phyloP scores from a whole-genome alignment of 64 coral and sea anemone genomes.

The Stichodactyla mertensii region DNA sequence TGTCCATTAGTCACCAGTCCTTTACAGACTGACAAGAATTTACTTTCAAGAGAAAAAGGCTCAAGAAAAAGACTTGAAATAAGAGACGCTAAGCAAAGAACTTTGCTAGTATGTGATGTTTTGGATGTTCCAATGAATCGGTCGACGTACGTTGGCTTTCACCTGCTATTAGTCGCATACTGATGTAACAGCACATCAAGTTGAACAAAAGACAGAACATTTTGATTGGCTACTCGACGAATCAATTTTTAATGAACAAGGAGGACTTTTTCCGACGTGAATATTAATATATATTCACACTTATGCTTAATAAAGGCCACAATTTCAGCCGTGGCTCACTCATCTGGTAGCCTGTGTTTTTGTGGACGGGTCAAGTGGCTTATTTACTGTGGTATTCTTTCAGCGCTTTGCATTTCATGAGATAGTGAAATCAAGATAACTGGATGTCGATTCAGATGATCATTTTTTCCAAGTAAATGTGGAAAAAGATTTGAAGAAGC shows the following conservation, averaged over 20 bases:
- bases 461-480: neutral
- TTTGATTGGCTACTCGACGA: neutral
- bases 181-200: neutral
- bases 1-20: neutral
- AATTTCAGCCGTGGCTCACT: neutral
- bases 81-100: neutral
- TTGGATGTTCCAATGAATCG: neutral
- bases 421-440: neutral
- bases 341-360: neutral
- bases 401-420: neutral
- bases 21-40: neutral
- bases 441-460: neutral
- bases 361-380: constrained; percentile 13
- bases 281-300: neutral
- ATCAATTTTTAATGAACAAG: neutral
- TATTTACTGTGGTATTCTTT: constrained; percentile 7
- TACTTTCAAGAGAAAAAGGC: neutral
- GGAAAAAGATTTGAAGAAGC: neutral
- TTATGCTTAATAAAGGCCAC: constrained; percentile 7
- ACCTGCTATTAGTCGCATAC: neutral
- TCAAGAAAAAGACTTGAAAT: neutral
- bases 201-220: too few relatives aligned
- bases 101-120: neutral
- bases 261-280: neutral
- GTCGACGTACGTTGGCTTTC: neutral